Percentiles rank a stretch among this genome's conserved stretches.
These are phyloP conservation scores for Regulus satrapa DNA, from an alignment of 2,113 vertebrate genomes.

Conservation along the genomic window DNA sequence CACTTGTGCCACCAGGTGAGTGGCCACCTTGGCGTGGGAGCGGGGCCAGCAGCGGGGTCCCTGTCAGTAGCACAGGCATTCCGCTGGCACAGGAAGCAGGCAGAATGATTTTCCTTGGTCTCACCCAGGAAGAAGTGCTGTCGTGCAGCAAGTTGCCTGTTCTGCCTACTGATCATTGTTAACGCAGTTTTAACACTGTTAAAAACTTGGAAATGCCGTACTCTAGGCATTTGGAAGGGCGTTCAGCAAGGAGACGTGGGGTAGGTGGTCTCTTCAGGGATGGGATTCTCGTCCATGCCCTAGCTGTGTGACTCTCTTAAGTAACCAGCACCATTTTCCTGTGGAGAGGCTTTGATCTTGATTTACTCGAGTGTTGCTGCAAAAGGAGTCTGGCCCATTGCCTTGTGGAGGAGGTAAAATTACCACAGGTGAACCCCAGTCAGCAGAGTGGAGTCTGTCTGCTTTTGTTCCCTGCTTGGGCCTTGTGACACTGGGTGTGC, in stretches of 20 bases:
- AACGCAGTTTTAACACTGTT: conserved; percentile 29
- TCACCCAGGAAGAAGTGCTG: not conserved
- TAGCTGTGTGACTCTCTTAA: not conserved
- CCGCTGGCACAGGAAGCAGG: not conserved
- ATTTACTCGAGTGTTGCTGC: not conserved
- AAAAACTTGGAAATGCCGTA: not conserved
- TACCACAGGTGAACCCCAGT: conserved; percentile 17
- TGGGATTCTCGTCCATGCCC: not conserved
- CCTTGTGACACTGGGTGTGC: conserved; percentile 19
- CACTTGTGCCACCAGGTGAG: not conserved
- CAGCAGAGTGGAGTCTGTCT: conserved; percentile 23
- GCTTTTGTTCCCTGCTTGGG: conserved; percentile 9
- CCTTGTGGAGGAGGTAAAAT: conserved; percentile 35
- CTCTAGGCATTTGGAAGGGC: not conserved
- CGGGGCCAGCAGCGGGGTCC: not conserved
- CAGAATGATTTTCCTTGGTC: not conserved
- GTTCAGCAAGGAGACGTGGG: not conserved
- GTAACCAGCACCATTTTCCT: conserved; percentile 19
- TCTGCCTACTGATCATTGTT: not conserved
- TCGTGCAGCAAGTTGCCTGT: not conserved
- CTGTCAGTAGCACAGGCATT: not conserved
- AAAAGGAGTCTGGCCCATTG: conserved; percentile 25
- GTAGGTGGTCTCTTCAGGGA: not conserved
- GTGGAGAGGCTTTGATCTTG: conserved; percentile 14
- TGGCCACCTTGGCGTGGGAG: not conserved